Base-by-base conservation (phyloP, 2,113 vertebrate species). In the Electrona antarctica region DNA sequence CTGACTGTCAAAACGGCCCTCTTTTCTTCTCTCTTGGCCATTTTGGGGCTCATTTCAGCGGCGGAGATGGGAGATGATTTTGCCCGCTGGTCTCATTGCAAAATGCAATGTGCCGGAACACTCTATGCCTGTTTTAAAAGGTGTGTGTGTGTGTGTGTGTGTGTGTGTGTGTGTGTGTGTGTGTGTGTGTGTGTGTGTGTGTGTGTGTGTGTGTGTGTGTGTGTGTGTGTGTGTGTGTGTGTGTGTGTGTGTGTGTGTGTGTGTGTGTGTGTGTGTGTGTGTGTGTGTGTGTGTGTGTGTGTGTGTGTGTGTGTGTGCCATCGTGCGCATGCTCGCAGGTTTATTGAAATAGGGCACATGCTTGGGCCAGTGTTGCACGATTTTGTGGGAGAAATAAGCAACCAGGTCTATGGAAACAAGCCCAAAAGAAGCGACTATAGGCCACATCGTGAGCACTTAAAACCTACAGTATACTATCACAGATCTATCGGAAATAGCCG, bases 21-120 rank as follows among this genome's bases (percentile, higher is more conserved):
- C 46, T 78, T 61, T 71, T 60, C 79, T 63, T 59, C 61, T 81
- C 90, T 81, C 87, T 78, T 81, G 81, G 85, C 90, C 87, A 88
- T 91, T 90, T 89, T 84, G 86, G 88, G 33, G 83, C 90, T 90
- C 89, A 90, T 93, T 92, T 92, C 88, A 80, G 70, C 65, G 78
- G 77, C 9, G 80, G 86, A 91, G 87, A 91, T 86, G 85, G 83
- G 77, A 83, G 79, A 87, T 86, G 90, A 91, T 92, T 21, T 41
- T 89, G 80, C 88, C 85, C 77, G 72, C 80, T 80, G 82, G 80
- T 90, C 85, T 88, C 88, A 80, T 90, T 68, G 67, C 76, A 60
- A 84, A 41, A 89, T 75, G 86, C 87, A 91, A 87, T 85, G 87
- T 87, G 81, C 85, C 78, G 87, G 86, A 92, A 88, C 87, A 79